Evolutionary conservation across 2,888 invertebrate species (phyloP).

Genomic region (Limenitis camilla): DNA sequence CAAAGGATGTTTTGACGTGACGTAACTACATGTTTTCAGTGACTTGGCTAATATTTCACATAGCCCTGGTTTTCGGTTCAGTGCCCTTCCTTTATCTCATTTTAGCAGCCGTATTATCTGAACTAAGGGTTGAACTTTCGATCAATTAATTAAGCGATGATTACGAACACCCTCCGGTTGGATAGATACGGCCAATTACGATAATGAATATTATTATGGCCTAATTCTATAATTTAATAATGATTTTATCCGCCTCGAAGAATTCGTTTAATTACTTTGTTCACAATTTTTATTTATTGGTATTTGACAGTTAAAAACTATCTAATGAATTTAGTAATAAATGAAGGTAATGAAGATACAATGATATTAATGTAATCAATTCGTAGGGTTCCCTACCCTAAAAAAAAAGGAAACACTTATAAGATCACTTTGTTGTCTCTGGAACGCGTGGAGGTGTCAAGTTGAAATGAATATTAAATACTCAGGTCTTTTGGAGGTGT

Average conservation of each 20-base stretch:
- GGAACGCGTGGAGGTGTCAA: too few relatives aligned
- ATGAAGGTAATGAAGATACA: too few relatives aligned
- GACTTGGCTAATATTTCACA: constrained; percentile 71
- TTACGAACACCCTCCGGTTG: constrained; percentile 54
- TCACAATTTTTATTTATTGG: constrained; percentile 5
- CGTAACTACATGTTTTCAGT: constrained; percentile 64
- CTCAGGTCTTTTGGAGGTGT: too few relatives aligned
- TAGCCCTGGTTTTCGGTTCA: constrained; percentile 62
- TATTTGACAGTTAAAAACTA: too few relatives aligned
- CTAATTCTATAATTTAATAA: constrained; percentile 48
- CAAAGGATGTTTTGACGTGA: constrained; percentile 63
- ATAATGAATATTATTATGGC: constrained; percentile 55
- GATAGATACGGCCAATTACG: constrained; percentile 51
- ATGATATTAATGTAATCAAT: too few relatives aligned
- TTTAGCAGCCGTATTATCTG: constrained; percentile 66
- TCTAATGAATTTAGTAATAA: too few relatives aligned
- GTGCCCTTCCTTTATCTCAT: constrained; percentile 64
- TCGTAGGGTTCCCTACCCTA: too few relatives aligned
- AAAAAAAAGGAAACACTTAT: too few relatives aligned
- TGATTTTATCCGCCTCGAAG: constrained; percentile 26
- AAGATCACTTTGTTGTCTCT: too few relatives aligned
- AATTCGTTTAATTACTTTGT: constrained; percentile 21
- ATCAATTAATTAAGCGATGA: constrained; percentile 72
- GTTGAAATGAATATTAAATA: too few relatives aligned
- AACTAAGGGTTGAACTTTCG: constrained; percentile 67